Evolutionary conservation across 2,888 invertebrate genomes (phyloP).

Genomic region (Ichneumon xanthorius): DNA sequence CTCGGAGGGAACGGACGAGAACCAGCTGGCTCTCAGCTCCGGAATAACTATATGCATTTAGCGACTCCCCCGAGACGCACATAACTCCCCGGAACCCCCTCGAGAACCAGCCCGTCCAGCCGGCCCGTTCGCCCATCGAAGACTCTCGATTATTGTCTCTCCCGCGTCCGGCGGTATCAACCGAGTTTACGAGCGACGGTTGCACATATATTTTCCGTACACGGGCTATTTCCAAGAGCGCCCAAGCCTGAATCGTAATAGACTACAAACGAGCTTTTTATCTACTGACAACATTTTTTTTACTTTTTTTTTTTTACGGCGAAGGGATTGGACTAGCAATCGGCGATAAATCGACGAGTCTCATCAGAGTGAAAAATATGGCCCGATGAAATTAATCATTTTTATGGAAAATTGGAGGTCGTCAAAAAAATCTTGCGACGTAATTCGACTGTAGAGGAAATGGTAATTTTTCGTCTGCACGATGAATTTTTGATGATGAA

Average conservation of each 20-base stretch:
- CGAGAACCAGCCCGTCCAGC: neutral
- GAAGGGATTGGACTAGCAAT: neutral
- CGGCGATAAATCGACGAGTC: neutral
- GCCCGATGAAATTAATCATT: neutral
- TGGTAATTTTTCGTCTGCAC: neutral
- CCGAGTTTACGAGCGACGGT: constrained; percentile 19
- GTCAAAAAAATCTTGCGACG: neutral
- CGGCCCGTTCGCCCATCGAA: constrained; percentile 16
- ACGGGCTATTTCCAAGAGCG: neutral
- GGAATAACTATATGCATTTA: constrained; percentile 44
- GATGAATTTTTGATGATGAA: too few relatives aligned
- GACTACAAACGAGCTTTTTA: constrained; percentile 16
- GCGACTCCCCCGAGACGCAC: constrained; percentile 40
- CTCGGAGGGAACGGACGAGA: constrained; percentile 1
- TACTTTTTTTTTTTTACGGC: neutral
- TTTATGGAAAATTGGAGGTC: neutral
- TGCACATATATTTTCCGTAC: neutral
- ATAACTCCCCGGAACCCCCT: constrained; percentile 20
- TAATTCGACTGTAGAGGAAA: neutral
- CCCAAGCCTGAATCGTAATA: neutral
- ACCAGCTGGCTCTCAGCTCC: constrained; percentile 25
- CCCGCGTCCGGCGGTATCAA: constrained; percentile 19
- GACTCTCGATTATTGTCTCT: constrained; percentile 32
- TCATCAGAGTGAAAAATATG: too few relatives aligned
- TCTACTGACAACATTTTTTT: neutral